Evolutionary conservation across 2,797 vertebrate genomes (phyloP).

Genomic region (Enteromius viviparus): DNA sequence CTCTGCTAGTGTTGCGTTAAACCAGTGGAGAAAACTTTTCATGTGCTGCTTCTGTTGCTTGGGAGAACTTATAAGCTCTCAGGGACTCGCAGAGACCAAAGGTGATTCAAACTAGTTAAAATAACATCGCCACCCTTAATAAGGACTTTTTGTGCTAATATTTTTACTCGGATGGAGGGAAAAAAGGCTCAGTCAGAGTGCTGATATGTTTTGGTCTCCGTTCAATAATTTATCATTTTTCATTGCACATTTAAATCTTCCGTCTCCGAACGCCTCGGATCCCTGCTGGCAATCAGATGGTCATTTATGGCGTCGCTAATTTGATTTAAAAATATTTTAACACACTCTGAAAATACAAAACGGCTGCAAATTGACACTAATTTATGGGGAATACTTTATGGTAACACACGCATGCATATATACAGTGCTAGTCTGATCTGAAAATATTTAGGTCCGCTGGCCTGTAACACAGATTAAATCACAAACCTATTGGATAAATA

Average conservation of each 20-base stretch:
- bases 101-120: slow-evolving; percentile 77
- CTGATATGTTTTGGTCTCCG: slow-evolving; percentile 72
- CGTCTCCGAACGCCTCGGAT: slow-evolving; percentile 60
- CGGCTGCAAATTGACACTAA: slow-evolving; percentile 64
- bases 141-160: slow-evolving; percentile 79
- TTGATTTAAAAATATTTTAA: slow-evolving; percentile 71
- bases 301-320: slow-evolving; percentile 76
- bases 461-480: slow-evolving; percentile 39
- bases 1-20: slow-evolving; percentile 72
- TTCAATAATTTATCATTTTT: slow-evolving; percentile 74
- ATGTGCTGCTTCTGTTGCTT: slow-evolving; percentile 73
- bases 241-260: slow-evolving; percentile 66
- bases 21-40: slow-evolving; percentile 76
- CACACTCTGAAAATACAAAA: slow-evolving; percentile 56
- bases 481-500: slow-evolving; percentile 29
- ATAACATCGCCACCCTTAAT: slow-evolving; percentile 79
- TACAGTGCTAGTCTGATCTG: slow-evolving; percentile 7
- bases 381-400: slow-evolving; percentile 40
- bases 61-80: slow-evolving; percentile 79
- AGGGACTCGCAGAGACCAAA: slow-evolving; percentile 74
- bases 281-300: slow-evolving; percentile 71
- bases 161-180: slow-evolving; percentile 69
- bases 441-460: slow-evolving; percentile 36
- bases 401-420: neutral
- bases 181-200: slow-evolving; percentile 60